Conservation (phyloP, 2,797 vertebrate genomes). For the Periophthalmus magnuspinnatus region DNA sequence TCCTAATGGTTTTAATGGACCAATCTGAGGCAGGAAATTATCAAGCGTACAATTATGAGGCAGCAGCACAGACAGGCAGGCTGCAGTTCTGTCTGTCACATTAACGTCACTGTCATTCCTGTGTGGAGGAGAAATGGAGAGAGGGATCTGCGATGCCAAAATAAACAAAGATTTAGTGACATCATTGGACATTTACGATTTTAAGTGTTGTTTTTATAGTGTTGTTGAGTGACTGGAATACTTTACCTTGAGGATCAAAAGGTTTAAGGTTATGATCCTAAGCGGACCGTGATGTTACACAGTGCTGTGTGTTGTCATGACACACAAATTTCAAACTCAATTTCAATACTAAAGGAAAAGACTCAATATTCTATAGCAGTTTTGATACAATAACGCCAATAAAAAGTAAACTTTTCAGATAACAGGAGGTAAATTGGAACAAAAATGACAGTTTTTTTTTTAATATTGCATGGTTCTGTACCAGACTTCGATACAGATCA, state of each 20-base stretch:
- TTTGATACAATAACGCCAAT: not conserved
- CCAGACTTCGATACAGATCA: no score
- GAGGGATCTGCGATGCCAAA: not conserved
- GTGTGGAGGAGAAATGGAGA: not conserved
- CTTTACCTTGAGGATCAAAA: no score
- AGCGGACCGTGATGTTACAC: no score
- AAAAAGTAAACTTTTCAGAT: not conserved
- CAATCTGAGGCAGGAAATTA: slow-evolving; percentile 51
- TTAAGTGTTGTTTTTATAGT: not conserved
- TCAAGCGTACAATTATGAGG: slow-evolving; percentile 63
- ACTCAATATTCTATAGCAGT: not conserved
- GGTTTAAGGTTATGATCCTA: no score
- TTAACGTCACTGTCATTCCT: slow-evolving; percentile 6
- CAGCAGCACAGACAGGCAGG: slow-evolving; percentile 51
- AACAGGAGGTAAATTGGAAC: not conserved
- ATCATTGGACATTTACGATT: not conserved
- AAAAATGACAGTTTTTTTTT: not conserved
- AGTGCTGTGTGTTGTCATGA: no score
- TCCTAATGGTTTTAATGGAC: slow-evolving; percentile 63
- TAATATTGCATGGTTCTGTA: not conserved
- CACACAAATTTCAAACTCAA: no score
- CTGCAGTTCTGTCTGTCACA: slow-evolving; percentile 31
- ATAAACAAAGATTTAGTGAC: not conserved
- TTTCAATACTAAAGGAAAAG: no score
- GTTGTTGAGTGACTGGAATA: not conserved